phyloP scores from a whole-genome alignment of 2,113 vertebrate genomes.

The Mormyrus iriodes region DNA sequence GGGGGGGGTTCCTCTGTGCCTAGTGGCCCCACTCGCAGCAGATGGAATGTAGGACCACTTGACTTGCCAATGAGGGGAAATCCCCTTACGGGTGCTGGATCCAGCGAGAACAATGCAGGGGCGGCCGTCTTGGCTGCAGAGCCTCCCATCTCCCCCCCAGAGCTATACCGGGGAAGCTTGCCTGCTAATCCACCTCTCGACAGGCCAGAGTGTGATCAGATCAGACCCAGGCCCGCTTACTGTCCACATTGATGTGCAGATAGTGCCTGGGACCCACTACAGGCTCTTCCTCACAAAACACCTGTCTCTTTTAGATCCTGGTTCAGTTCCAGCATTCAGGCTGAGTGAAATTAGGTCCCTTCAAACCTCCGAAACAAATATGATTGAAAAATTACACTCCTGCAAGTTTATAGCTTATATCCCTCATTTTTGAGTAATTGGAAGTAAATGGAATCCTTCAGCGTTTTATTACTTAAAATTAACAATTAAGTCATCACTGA shows the following conservation, averaged over 20 bases:
- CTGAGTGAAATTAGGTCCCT: background rate
- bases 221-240: background rate
- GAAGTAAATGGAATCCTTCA: background rate
- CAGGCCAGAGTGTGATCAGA: background rate
- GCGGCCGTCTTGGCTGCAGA: background rate
- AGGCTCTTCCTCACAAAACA: background rate
- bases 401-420: background rate
- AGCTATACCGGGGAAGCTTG: background rate
- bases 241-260: background rate
- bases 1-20: background rate
- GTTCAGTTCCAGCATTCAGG: background rate
- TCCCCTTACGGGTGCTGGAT: background rate
- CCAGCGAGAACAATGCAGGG: background rate
- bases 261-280: background rate
- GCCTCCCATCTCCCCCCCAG: background rate
- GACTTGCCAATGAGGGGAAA: slow-evolving; percentile 14
- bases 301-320: background rate
- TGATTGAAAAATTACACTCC: background rate
- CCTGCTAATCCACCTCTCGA: slow-evolving; percentile 30
- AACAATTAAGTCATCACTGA: background rate
- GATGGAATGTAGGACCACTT: background rate
- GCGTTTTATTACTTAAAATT: background rate
- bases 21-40: background rate
- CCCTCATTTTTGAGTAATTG: background rate
- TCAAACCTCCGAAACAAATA: background rate